Conservation (phyloP, 1,140 invertebrate genomes). For the Diprion similis region DNA sequence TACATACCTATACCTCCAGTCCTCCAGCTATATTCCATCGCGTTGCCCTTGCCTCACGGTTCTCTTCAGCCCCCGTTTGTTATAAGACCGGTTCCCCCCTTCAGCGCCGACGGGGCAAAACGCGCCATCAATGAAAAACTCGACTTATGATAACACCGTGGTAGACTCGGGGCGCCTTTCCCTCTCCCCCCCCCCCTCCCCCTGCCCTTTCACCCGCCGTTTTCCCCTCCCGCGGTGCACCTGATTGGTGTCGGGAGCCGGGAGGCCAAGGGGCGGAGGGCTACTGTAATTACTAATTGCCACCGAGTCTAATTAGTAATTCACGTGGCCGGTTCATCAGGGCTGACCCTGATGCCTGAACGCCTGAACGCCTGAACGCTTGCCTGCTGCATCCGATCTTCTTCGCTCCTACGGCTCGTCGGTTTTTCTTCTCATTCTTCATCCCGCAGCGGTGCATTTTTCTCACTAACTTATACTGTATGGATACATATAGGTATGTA, state of each 20-base stretch:
- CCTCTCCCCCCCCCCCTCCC: neutral
- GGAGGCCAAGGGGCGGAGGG: slow-evolving; percentile 25
- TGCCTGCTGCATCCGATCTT: no score
- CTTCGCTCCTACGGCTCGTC: no score
- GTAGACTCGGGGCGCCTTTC: slow-evolving; percentile 27
- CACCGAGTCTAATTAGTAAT: slow-evolving; percentile 48
- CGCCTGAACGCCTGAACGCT: no score
- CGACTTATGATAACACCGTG: slow-evolving; percentile 45
- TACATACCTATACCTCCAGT: no score
- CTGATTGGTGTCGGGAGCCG: slow-evolving; percentile 32
- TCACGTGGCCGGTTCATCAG: slow-evolving; percentile 41
- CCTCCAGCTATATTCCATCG: no score
- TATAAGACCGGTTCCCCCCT: slow-evolving; percentile 32
- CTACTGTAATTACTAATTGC: slow-evolving; percentile 55
- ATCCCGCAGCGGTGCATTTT: neutral
- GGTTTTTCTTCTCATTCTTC: no score
- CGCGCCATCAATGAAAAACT: slow-evolving; percentile 52
- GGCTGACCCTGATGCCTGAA: slow-evolving; percentile 21
- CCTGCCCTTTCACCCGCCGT: no score
- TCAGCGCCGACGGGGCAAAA: slow-evolving; percentile 37
- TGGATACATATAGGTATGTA: neutral
- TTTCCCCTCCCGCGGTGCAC: neutral
- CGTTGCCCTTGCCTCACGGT: neutral
- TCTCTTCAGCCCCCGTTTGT: slow-evolving; percentile 19
- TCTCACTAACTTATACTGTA: neutral